Percentiles rank a stretch among this genome's conserved stretches.
These are phyloP conservation scores for Peromyscus attwateri DNA, from an alignment of 2,797 vertebrate genomes.

Conservation along the genomic window DNA sequence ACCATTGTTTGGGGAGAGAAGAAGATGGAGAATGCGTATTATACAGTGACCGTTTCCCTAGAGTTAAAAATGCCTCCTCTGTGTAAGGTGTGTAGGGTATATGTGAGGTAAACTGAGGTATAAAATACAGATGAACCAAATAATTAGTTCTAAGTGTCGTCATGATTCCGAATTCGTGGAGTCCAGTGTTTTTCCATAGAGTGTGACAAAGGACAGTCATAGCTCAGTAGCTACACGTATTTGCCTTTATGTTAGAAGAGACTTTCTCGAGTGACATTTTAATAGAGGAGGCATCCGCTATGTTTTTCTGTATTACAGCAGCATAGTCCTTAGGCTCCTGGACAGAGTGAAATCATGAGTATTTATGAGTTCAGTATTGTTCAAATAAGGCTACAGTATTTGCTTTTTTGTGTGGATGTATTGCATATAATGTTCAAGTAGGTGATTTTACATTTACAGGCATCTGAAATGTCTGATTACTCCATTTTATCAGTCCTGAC, in stretches of 20 bases:
- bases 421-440: constrained; percentile 81
- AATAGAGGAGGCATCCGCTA: constrained; percentile 81
- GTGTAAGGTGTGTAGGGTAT: constrained; percentile 81
- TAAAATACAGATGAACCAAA: constrained; percentile 85
- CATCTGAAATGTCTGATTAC: constrained; percentile 78
- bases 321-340: constrained; percentile 76
- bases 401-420: constrained; percentile 81
- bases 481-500: constrained; percentile 73
- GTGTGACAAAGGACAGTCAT: constrained; percentile 82
- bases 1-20: constrained; percentile 63
- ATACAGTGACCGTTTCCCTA: constrained; percentile 80
- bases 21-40: constrained; percentile 75
- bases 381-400: constrained; percentile 85
- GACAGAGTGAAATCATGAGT: constrained; percentile 79
- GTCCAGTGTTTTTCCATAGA: constrained; percentile 84
- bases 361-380: constrained; percentile 82
- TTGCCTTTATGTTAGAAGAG: constrained; percentile 84
- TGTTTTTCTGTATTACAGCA: constrained; percentile 82
- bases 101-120: constrained; percentile 83
- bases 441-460: constrained; percentile 82
- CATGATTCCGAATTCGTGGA: constrained; percentile 81
- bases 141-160: constrained; percentile 82
- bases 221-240: constrained; percentile 83
- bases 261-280: constrained; percentile 77
- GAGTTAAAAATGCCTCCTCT: constrained; percentile 75